These are phyloP conservation scores for Eucera pruinosa DNA, from an alignment of 2,888 invertebrate genomes.

Conservation along the genomic window DNA sequence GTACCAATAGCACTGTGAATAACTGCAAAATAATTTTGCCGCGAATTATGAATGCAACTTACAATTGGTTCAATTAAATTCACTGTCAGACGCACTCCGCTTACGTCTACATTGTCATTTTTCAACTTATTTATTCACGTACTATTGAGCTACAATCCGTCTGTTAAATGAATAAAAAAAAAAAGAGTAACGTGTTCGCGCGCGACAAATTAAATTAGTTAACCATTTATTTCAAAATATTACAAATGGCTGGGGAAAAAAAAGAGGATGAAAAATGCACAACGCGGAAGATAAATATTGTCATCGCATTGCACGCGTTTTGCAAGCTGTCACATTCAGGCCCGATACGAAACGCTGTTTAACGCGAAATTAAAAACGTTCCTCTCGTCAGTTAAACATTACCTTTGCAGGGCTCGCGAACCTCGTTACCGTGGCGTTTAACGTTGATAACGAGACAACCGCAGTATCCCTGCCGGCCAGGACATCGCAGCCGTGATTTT, in stretches of 20 bases:
- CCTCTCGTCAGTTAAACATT: slow-evolving; percentile 20
- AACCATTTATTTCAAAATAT: slow-evolving; percentile 5
- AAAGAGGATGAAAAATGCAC: not conserved
- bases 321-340: not conserved
- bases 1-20: no score
- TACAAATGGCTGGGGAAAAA: not conserved
- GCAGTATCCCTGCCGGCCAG: not conserved
- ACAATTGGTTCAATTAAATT: no score
- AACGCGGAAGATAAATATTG: not conserved
- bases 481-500: slow-evolving; percentile 42
- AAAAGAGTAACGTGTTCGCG: not conserved
- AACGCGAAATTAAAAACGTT: slow-evolving; percentile 50
- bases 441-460: slow-evolving; percentile 43
- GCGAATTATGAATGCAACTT: no score
- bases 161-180: no score
- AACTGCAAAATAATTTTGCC: no score
- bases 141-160: no score
- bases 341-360: slow-evolving; percentile 22
- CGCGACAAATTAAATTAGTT: slow-evolving; percentile 2
- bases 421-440: slow-evolving; percentile 37
- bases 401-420: not conserved
- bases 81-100: no score
- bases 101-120: no score
- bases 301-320: not conserved
- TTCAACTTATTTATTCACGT: no score